Percentiles rank a stretch among this genome's conserved stretches.
These are phyloP conservation scores for Argynnis bischoffii DNA, from an alignment of 2,888 invertebrate genomes.

Conservation along the genomic window DNA sequence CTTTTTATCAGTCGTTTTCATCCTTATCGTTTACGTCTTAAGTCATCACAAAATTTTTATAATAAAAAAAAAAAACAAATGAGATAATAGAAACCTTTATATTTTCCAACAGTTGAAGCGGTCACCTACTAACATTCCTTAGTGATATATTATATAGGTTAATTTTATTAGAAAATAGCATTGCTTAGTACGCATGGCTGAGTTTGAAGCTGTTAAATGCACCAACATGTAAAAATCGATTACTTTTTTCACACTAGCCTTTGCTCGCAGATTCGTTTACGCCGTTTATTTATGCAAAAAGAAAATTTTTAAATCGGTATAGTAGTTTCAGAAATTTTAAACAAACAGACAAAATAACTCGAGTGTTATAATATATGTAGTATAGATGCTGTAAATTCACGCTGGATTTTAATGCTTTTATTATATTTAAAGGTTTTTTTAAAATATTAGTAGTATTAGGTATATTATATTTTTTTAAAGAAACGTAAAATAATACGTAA, in stretches of 20 bases:
- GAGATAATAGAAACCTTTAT: not conserved
- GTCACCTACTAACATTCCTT: not conserved
- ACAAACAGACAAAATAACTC: too few species aligned
- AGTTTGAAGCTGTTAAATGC: slow-evolving; percentile 15
- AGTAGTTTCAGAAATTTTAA: not conserved
- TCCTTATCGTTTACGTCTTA: too few species aligned
- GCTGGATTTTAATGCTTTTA: too few species aligned
- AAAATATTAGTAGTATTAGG: too few species aligned
- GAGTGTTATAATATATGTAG: too few species aligned
- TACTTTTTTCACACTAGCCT: slow-evolving; percentile 3
- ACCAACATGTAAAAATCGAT: slow-evolving; percentile 20
- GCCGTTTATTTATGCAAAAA: not conserved
- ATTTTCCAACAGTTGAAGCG: not conserved
- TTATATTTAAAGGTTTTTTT: too few species aligned
- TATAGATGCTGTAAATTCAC: too few species aligned
- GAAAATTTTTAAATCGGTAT: not conserved
- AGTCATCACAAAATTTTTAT: not conserved
- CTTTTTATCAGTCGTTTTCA: too few species aligned
- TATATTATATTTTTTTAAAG: too few species aligned
- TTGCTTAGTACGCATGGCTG: slow-evolving; percentile 27
- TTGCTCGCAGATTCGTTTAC: not conserved
- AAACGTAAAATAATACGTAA: not conserved
- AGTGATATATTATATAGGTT: slow-evolving; percentile 16
- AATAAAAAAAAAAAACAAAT: not conserved
- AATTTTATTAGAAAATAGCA: slow-evolving; percentile 31